Conservation (phyloP, 2,113 vertebrate species). For the Cromileptes altivelis region DNA sequence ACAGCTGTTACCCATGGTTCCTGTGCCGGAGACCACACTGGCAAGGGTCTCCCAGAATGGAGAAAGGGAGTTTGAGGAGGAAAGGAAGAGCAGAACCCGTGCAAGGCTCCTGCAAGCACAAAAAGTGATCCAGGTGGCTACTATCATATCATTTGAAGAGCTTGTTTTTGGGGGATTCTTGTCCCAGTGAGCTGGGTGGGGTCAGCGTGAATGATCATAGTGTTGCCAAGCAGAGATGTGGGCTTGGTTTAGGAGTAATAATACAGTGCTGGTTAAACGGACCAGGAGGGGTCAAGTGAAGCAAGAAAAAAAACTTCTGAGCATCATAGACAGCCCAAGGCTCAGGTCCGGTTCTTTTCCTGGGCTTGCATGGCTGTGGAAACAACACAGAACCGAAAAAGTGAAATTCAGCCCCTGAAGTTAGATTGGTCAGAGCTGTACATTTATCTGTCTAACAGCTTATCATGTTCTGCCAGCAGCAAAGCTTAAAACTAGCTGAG, state of each 20-base stretch:
- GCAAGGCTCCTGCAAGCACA: conserved; percentile 97
- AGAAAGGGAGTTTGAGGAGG: conserved; percentile 89
- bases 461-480: background rate
- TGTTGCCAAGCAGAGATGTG: conserved; percentile 53
- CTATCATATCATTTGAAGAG: conserved; percentile 99
- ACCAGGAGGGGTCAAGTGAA: conserved; percentile 24
- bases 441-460: background rate
- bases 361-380: conserved; percentile 45
- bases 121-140: conserved; percentile 95
- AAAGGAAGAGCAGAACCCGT: conserved; percentile 91
- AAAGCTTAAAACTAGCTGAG: background rate
- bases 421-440: background rate
- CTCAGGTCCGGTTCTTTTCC: conserved; percentile 47
- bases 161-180: conserved; percentile 81
- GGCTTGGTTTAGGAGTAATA: conserved; percentile 9
- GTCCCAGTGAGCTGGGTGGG: conserved; percentile 78
- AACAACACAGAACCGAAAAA: conserved; percentile 35
- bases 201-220: conserved; percentile 63
- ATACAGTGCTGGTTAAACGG: conserved; percentile 13
- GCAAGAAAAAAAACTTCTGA: conserved; percentile 22
- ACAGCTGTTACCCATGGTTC: conserved; percentile 96
- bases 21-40: conserved; percentile 77
- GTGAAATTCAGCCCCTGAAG: background rate
- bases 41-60: conserved; percentile 86
- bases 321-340: conserved; percentile 39